These are phyloP conservation scores for Aradus depressus DNA, from an alignment of 2,888 invertebrate genomes.

Conservation along the genomic window DNA sequence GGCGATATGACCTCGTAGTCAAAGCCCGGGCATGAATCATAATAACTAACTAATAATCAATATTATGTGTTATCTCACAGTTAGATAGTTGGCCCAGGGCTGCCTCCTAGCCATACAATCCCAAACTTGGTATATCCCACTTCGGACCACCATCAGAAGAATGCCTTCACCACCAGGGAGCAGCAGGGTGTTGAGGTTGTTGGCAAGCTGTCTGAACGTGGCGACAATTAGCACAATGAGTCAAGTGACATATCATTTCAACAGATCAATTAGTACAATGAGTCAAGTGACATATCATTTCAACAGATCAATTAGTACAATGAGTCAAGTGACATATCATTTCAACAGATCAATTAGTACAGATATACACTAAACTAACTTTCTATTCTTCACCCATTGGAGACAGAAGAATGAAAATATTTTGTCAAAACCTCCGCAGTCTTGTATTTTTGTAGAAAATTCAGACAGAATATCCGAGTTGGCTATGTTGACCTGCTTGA, in stretches of 20 bases:
- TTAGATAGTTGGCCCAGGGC: slow-evolving; percentile 5
- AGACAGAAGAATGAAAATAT: slow-evolving; percentile 22
- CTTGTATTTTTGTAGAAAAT: background rate
- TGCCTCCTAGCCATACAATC: slow-evolving; percentile 10
- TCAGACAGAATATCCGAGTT: background rate
- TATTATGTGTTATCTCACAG: too few relatives aligned
- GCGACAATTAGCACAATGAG: background rate
- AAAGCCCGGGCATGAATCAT: too few relatives aligned
- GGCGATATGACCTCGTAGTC: too few relatives aligned
- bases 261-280: too few relatives aligned
- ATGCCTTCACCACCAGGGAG: slow-evolving; percentile 19
- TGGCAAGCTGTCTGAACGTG: slow-evolving; percentile 2
- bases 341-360: too few relatives aligned
- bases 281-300: too few relatives aligned
- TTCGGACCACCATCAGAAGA: slow-evolving; percentile 14
- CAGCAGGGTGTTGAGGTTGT: slow-evolving; percentile 11
- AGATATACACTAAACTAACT: too few relatives aligned
- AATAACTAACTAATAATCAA: too few relatives aligned
- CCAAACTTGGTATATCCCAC: slow-evolving; percentile 19
- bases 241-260: too few relatives aligned
- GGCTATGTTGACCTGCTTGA: slow-evolving; percentile 8
- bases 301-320: too few relatives aligned
- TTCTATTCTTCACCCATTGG: slow-evolving; percentile 19
- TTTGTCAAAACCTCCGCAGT: slow-evolving; percentile 13
- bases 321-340: too few relatives aligned